phyloP scores from a whole-genome alignment of 2,113 vertebrate species.

The Hylia prasina region DNA sequence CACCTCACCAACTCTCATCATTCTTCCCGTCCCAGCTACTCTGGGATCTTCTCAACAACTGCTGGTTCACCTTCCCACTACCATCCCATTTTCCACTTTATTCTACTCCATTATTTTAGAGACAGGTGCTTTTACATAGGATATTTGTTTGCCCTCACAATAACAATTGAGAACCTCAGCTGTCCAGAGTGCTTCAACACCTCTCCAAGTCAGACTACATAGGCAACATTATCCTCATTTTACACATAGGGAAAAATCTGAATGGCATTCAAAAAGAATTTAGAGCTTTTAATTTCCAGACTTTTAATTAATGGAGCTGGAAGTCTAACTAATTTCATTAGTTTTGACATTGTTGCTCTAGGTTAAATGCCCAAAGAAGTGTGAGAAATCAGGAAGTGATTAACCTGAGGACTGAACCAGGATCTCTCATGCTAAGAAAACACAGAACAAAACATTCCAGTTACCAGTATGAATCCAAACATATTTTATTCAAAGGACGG shows the following conservation, averaged over 20 bases:
- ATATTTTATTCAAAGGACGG: slow-evolving; percentile 37
- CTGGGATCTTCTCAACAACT: neutral
- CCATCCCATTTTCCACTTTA: neutral
- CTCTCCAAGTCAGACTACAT: neutral
- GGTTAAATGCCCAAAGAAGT: neutral
- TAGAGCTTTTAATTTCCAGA: neutral
- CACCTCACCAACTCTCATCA: neutral
- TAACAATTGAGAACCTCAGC: neutral
- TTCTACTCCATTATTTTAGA: neutral
- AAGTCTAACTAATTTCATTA: neutral
- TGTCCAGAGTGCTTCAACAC: neutral
- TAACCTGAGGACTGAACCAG: neutral
- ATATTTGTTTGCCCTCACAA: neutral
- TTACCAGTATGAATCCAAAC: neutral
- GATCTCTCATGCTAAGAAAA: neutral
- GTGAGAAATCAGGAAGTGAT: neutral
- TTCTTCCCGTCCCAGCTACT: neutral
- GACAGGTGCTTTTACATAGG: neutral
- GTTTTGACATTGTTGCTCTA: neutral
- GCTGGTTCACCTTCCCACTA: neutral
- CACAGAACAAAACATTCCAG: neutral
- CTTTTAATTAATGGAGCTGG: neutral
- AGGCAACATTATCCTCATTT: neutral
- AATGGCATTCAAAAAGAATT: neutral
- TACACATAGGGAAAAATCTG: neutral